phyloP scores from a whole-genome alignment of 2,888 invertebrate genomes.

The Mythimna ferrago region DNA sequence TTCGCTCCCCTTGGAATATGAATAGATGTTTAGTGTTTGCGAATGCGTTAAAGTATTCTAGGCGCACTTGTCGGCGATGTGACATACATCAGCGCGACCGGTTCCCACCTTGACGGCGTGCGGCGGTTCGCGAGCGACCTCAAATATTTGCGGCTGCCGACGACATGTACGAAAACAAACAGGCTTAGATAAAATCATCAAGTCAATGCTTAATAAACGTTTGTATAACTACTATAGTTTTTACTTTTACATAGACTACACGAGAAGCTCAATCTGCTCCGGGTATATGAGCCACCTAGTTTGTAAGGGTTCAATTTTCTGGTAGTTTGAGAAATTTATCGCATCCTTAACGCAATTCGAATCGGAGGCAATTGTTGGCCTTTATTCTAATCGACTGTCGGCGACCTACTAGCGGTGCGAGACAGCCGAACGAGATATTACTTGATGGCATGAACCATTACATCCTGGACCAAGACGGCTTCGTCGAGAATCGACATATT shows the following conservation, averaged over 20 bases:
- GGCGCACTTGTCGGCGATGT: constrained; percentile 13
- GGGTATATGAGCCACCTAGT: not conserved
- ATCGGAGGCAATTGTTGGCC: not conserved
- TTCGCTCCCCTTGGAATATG: constrained; percentile 37
- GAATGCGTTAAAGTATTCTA: constrained; percentile 33
- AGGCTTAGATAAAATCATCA: constrained; percentile 4
- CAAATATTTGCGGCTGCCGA: constrained; percentile 9
- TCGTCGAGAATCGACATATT: too few species aligned
- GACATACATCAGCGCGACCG: constrained; percentile 23
- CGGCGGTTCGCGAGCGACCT: constrained; percentile 13
- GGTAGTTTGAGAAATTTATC: too few species aligned
- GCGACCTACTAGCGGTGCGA: too few species aligned
- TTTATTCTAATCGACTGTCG: too few species aligned
- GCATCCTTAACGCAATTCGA: not conserved
- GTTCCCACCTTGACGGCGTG: constrained; percentile 22
- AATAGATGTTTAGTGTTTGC: constrained; percentile 24
- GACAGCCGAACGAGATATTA: not conserved
- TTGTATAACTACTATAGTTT: not conserved
- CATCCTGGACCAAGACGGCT: not conserved
- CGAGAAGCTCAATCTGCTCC: not conserved
- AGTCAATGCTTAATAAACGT: not conserved
- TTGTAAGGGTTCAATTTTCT: not conserved
- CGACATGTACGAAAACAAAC: constrained; percentile 1
- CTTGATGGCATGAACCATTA: not conserved
- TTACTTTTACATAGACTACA: not conserved